Conservation (phyloP, 2,797 vertebrate genomes). For the Rallus crepitans region DNA sequence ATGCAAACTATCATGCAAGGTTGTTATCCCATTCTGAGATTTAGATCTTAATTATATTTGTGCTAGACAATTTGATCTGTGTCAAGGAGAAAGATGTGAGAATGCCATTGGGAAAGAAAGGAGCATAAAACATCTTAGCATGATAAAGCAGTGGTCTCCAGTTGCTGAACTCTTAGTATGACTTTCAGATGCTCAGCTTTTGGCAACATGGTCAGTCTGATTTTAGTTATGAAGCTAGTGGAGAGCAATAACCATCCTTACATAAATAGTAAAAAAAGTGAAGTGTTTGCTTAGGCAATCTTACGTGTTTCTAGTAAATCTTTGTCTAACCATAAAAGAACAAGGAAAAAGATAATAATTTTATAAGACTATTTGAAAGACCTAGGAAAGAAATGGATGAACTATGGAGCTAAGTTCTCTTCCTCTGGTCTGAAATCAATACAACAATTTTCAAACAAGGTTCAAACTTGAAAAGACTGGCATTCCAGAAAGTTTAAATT, state of each 20-base stretch:
- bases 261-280: neutral
- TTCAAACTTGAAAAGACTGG: neutral
- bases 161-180: neutral
- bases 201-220: neutral
- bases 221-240: neutral
- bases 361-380: neutral
- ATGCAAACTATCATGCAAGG: neutral
- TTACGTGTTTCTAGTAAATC: neutral
- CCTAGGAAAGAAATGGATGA: neutral
- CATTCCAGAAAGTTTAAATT: neutral
- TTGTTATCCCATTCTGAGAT: neutral
- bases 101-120: neutral
- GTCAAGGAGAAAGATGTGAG: neutral
- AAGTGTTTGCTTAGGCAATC: neutral
- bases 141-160: neutral
- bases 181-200: neutral
- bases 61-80: neutral
- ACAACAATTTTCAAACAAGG: neutral
- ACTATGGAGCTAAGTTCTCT: fast-evolving
- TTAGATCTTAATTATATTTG: neutral
- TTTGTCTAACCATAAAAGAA: neutral
- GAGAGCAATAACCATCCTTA: neutral
- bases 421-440: neutral
- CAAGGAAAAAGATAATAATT: neutral
- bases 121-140: neutral